A percentile compares a stretch with the other conserved stretches of the same genome.
phyloP scores from a whole-genome alignment of 2,888 invertebrate genomes.

The Aproaerema taeniolella region DNA sequence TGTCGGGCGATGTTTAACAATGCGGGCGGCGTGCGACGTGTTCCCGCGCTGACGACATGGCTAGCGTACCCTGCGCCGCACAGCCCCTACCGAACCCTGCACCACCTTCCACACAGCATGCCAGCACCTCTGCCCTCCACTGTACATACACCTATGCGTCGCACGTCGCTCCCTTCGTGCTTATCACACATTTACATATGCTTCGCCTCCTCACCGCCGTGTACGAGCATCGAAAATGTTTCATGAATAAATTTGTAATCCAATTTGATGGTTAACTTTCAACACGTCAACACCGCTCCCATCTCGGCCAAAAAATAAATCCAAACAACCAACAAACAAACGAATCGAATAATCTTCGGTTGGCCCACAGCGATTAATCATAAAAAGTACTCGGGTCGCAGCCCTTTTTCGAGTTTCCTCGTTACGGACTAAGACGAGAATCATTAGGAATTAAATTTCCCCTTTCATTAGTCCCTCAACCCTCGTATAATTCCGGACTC shows the following conservation, averaged over 20 bases:
- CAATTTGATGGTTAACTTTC: conserved; percentile 67
- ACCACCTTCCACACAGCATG: conserved; percentile 13
- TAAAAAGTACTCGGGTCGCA: conserved; percentile 66
- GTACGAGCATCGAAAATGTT: conserved; percentile 71
- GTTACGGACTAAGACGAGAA: conserved; percentile 77
- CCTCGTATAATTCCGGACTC: conserved; percentile 78
- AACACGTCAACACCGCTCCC: conserved; percentile 35
- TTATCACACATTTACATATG: conserved; percentile 74
- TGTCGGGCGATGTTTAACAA: conserved; percentile 47
- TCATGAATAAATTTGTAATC: conserved; percentile 75
- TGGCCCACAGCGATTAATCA: conserved; percentile 63
- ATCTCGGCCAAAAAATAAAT: conserved; percentile 46
- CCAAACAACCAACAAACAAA: conserved; percentile 46
- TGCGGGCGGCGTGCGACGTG: conserved; percentile 37
- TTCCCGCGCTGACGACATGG: conserved; percentile 15
- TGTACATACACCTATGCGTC: conserved; percentile 35
- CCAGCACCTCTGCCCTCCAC: conserved; percentile 8
- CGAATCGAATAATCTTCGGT: conserved; percentile 58
- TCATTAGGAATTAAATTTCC: conserved; percentile 79
- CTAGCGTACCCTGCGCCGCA: conserved; percentile 17
- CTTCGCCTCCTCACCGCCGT: conserved; percentile 58
- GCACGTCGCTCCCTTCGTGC: conserved; percentile 54
- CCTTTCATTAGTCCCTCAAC: conserved; percentile 78
- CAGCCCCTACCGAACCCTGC: conserved; percentile 16
- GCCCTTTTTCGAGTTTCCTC: conserved; percentile 76